Evolutionary conservation across 1,140 invertebrate species (phyloP), one percentile per base, ranked within the genome.

Genomic region (Ceratina calcarata): DNA sequence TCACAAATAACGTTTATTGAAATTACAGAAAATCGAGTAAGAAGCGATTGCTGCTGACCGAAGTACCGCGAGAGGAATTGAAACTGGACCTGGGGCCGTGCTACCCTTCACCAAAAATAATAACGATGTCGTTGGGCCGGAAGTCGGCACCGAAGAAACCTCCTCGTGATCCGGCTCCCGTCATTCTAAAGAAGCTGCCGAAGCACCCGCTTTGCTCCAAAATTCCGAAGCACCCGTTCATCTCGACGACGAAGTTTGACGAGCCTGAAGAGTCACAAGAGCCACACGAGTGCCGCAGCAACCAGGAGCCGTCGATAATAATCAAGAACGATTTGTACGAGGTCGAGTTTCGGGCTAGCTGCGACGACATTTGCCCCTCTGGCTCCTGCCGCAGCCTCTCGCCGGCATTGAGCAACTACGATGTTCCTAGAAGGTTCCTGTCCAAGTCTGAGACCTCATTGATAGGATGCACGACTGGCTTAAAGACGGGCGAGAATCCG

Each of bases 171-270:
- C 22, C 57, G 7, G 2, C 32, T 1, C n/a, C 13, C 0, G 8
- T 16, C 0, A 0, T 2, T 0, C 2, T 61, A 13, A 0, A 18
- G 6, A 60, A 0, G n/a, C 1, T 62, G 24, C 57, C 60, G 15
- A 80, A 79, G 20, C 75, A 82, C 13, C 65, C 84, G 2, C 0
- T 15, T 15, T 3, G 37, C 7, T 61, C 67, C 0, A 61, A 16
- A 2, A 51, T 89, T 0, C 78, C 82, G 0, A 88, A 88, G n/a
- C 83, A 86, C 49, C 83, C 87, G 0, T 88, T 84, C 60, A 58
- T 87, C 6, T 51, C 82, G 0, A 0, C 16, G 58, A 68, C 68
- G 6, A 78, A 80, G 8, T 51, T 69, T 10, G 75, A 76, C 45
- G 57, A 71, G 0, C 12, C 27, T 18, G 3, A 13, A 0, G 45